Evolutionary conservation across 2,113 vertebrate genomes (phyloP).

Genomic region (Microtus richardsoni): DNA sequence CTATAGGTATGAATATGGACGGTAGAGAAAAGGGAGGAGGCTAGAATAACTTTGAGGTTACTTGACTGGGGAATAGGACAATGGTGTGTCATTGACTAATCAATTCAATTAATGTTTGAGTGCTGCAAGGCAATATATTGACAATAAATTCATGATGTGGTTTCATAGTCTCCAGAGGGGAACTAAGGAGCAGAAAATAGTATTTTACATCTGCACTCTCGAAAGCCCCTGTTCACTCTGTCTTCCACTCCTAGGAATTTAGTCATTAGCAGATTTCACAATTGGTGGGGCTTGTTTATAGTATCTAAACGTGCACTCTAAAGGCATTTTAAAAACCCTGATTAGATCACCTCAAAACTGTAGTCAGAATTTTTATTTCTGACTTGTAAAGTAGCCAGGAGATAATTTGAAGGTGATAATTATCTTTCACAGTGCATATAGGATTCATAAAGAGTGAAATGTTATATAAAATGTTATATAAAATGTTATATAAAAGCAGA

Average conservation of each 20-base stretch:
- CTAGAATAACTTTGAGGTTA: constrained; percentile 47
- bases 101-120: constrained; percentile 68
- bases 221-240: constrained; percentile 58
- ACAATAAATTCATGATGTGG: constrained; percentile 64
- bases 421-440: neutral
- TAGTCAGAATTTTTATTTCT: neutral
- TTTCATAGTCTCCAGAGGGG: constrained; percentile 60
- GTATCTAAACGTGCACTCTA: constrained; percentile 41
- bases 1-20: constrained; percentile 20
- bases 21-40: constrained; percentile 10
- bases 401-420: neutral
- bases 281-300: constrained; percentile 50
- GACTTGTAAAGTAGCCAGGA: neutral
- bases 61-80: constrained; percentile 44
- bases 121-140: constrained; percentile 55
- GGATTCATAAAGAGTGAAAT: neutral
- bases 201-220: constrained; percentile 36
- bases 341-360: neutral
- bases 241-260: constrained; percentile 58
- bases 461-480: neutral
- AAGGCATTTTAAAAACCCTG: constrained; percentile 16
- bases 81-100: constrained; percentile 59
- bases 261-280: constrained; percentile 71
- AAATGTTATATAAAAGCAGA: neutral
- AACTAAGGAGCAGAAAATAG: constrained; percentile 57